Evolutionary conservation across 2,797 vertebrate species (phyloP).

Genomic region (Artibeus lituratus): DNA sequence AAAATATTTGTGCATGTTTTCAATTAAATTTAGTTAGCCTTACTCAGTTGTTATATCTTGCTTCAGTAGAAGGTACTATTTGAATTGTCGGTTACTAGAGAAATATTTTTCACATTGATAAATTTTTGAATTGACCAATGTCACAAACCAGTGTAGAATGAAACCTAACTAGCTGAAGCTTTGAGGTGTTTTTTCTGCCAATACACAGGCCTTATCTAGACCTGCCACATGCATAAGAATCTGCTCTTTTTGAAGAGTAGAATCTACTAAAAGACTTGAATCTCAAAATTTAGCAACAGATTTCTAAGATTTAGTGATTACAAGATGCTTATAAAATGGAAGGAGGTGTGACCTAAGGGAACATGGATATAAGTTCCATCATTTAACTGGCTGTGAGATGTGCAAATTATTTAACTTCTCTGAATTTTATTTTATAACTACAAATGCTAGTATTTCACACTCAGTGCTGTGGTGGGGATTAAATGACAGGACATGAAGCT

Average conservation of each 20-base stretch:
- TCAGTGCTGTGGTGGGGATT: not conserved
- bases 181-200: not conserved
- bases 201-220: not conserved
- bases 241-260: not conserved
- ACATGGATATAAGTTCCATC: not conserved
- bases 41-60: not conserved
- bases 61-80: not conserved
- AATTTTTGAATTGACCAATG: not conserved
- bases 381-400: not conserved
- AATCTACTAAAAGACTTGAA: not conserved
- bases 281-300: not conserved
- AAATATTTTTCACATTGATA: slow-evolving; percentile 25
- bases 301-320: not conserved
- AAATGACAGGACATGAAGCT: not conserved
- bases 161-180: not conserved
- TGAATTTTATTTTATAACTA: not conserved
- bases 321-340: not conserved
- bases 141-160: not conserved
- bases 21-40: not conserved
- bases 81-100: not conserved
- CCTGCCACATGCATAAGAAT: not conserved
- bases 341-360: not conserved
- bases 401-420: not conserved
- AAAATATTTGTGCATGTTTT: not conserved
- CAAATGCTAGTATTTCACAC: not conserved